Percentiles rank a stretch among this genome's conserved stretches.
Conservation (phyloP, 2,113 vertebrate species). For the Aspiorhynchus laticeps region DNA sequence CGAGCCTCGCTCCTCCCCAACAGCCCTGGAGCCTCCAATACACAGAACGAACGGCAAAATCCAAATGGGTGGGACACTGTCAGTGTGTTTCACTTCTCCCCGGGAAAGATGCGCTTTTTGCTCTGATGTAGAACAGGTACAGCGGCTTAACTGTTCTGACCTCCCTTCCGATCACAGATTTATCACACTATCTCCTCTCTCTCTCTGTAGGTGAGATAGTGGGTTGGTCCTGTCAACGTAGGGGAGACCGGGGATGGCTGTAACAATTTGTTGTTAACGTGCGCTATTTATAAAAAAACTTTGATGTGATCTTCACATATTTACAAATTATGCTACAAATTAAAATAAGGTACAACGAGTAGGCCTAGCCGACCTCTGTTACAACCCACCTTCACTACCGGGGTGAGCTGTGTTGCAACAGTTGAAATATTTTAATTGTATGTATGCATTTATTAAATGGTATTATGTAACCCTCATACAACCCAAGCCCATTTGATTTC, state of each 20-base stretch:
- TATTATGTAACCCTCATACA: background rate
- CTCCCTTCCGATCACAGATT: background rate
- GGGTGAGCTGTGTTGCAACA: background rate
- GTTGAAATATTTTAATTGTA: background rate
- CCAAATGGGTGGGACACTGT: conserved; percentile 55
- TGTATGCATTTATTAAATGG: background rate
- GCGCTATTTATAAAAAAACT: background rate
- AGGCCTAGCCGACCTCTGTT: no score
- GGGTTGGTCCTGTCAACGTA: background rate
- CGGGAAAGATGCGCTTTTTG: conserved; percentile 21
- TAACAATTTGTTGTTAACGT: background rate
- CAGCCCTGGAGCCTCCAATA: conserved; percentile 57
- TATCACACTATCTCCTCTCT: background rate
- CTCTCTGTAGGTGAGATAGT: background rate
- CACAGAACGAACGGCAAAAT: conserved; percentile 41
- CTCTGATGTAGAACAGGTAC: conserved; percentile 37
- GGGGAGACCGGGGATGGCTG: background rate
- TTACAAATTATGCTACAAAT: background rate
- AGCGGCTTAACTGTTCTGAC: conserved; percentile 27
- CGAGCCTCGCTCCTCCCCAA: conserved; percentile 60
- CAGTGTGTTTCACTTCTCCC: conserved; percentile 39
- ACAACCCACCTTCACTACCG: background rate
- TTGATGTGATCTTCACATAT: background rate
- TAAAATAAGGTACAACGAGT: background rate
- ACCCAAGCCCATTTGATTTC: background rate